A percentile compares a stretch with the other conserved stretches of the same genome.
phyloP scores from a whole-genome alignment of 2,888 invertebrate species.

The Emmelina monodactyla region DNA sequence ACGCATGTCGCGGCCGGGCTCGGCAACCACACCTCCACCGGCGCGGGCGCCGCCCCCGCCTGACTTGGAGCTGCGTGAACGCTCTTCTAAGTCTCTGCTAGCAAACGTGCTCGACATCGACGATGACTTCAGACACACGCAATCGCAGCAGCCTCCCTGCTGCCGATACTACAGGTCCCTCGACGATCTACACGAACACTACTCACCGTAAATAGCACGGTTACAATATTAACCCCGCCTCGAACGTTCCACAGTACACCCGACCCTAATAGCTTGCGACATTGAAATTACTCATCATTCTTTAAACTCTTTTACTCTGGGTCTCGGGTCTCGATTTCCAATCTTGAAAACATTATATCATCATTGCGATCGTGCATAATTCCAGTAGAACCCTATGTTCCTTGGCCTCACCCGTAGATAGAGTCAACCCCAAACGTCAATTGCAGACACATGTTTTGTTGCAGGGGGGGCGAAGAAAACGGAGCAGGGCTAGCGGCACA shows the following conservation, averaged over 20 bases:
- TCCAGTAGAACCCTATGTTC: constrained; percentile 58
- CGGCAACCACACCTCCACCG: constrained; percentile 67
- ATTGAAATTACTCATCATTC: constrained; percentile 12
- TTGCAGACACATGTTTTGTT: constrained; percentile 40
- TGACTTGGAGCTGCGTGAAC: constrained; percentile 87
- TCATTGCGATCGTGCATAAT: constrained; percentile 41
- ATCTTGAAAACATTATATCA: constrained; percentile 13
- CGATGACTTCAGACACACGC: constrained; percentile 90
- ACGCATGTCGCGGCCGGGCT: constrained; percentile 85
- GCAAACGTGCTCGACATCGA: constrained; percentile 98
- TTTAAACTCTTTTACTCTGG: constrained; percentile 27
- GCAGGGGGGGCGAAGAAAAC: constrained; percentile 68
- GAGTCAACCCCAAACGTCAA: constrained; percentile 45
- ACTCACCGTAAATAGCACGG: constrained; percentile 67
- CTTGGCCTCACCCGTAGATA: constrained; percentile 56
- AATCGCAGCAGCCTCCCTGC: constrained; percentile 75
- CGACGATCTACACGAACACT: constrained; percentile 68
- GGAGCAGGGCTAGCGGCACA: constrained; percentile 82
- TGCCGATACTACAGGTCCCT: constrained; percentile 81
- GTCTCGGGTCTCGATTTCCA: constrained; percentile 30
- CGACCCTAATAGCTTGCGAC: constrained; percentile 45
- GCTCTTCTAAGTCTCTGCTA: constrained; percentile 92
- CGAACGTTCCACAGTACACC: constrained; percentile 57
- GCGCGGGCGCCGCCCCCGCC: constrained; percentile 80
- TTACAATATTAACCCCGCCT: constrained; percentile 60